Evolutionary conservation across 2,113 vertebrate genomes (phyloP).

Genomic region (Sphaerodactylus townsendi): DNA sequence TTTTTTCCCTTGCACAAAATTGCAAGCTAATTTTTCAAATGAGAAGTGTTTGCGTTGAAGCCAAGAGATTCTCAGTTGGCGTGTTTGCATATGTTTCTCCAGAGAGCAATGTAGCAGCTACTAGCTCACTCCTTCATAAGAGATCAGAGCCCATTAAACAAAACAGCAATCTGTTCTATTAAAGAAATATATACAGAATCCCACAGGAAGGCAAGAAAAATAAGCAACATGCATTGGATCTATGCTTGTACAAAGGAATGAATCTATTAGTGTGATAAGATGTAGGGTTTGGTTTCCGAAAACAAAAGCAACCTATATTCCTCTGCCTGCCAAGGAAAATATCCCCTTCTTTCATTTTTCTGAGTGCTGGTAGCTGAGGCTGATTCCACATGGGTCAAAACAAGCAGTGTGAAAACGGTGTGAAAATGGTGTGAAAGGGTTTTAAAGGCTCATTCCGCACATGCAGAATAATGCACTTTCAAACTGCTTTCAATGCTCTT

Average conservation of each 20-base stretch:
- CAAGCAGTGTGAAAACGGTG: too few species aligned
- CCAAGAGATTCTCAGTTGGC: constrained; percentile 14
- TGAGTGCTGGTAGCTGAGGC: not conserved
- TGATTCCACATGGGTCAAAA: too few species aligned
- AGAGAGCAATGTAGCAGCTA: constrained; percentile 20
- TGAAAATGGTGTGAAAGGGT: too few species aligned
- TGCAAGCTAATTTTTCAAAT: constrained; percentile 28
- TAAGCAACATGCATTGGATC: not conserved
- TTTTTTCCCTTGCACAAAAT: constrained; percentile 12
- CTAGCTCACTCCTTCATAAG: constrained; percentile 23
- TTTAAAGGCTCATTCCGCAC: too few species aligned
- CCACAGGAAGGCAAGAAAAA: not conserved
- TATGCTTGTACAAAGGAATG: not conserved
- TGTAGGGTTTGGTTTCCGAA: not conserved
- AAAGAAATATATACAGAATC: not conserved
- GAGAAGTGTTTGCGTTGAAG: constrained; percentile 12
- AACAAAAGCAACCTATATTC: not conserved
- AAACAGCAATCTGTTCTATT: not conserved
- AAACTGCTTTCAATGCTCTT: too few species aligned
- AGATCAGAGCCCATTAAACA: not conserved
- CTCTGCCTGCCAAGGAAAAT: not conserved
- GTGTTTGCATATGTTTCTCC: constrained; percentile 38
- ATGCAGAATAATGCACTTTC: too few species aligned
- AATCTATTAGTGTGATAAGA: too few species aligned
- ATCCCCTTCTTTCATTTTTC: not conserved